phyloP scores from a whole-genome alignment of 2,113 vertebrate species.

The Pogonocichla stellata region DNA sequence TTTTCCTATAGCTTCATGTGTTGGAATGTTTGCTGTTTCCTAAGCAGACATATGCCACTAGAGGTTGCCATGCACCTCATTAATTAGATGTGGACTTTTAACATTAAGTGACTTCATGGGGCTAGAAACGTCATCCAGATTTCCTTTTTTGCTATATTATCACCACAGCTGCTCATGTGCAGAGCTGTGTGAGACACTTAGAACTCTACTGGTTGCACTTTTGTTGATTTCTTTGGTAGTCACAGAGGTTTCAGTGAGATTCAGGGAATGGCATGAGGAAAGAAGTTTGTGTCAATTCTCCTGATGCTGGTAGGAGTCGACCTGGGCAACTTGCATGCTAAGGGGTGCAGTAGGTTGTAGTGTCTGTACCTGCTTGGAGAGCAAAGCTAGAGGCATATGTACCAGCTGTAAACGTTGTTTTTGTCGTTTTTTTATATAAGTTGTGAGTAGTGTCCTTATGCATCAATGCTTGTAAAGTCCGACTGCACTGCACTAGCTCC shows the following conservation, averaged over 20 bases:
- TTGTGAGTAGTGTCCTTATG: neutral
- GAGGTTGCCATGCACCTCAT: conserved; percentile 37
- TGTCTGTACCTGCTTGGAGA: neutral
- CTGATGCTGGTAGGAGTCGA: neutral
- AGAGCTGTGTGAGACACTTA: neutral
- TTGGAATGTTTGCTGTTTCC: neutral
- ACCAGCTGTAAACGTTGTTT: rapidly evolving
- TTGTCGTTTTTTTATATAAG: neutral
- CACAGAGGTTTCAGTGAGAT: neutral
- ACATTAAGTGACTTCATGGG: neutral
- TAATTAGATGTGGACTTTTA: neutral
- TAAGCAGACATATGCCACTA: conserved; percentile 18
- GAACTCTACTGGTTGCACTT: neutral
- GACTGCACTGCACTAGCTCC: neutral
- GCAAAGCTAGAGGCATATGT: rapidly evolving
- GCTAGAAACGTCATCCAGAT: neutral
- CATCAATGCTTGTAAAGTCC: neutral
- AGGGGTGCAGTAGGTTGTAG: neutral
- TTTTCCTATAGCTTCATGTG: neutral
- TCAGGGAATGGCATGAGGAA: neutral
- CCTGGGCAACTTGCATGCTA: rapidly evolving
- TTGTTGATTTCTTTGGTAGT: neutral
- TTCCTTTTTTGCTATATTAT: rapidly evolving
- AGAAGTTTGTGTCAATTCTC: neutral
- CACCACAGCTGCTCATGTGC: neutral